Base-by-base conservation (phyloP, 2,797 vertebrate species). In the Ambastaia sidthimunki region DNA sequence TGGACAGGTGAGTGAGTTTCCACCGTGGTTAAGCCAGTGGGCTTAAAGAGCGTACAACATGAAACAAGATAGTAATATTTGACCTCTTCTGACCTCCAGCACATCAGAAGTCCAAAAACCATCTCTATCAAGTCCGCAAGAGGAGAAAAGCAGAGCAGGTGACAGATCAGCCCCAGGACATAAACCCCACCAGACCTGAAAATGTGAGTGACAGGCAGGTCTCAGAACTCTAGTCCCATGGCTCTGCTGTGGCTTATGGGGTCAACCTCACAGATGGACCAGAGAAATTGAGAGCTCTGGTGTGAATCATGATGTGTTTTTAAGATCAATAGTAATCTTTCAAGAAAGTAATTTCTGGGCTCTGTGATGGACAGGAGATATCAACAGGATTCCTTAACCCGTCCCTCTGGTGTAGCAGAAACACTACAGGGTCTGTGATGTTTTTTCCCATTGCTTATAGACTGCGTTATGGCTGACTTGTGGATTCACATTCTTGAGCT, bases 31-130 rank as follows among this genome's bases (percentile, higher is more conserved):
- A 54, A 59, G 9, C 31, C n/a, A 25, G 21, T 57, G 16, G 7
- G 7, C 5, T 9, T 50, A 74, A 28, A 66, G 37, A 65, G 25
- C 1, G 2, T 31, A 9, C 18, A 76, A 25, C 9, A 52, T 77
- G 28, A 7, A 9, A 6, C 48, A 41, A 25, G 10, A 23, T 11
- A 12, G 10, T 68, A 44, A 82, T 12, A 52, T 18, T 78, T 78
- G 76, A 83, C 85, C 52, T 52, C 47, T 88, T 74, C 41, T 91
- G 15, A 82, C 2, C 84, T 78, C 68, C 83, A 99, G 98, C 96
- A 86, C 98, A 99, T 89, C 90, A 93, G 4, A 95, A 94, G 52
- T 99, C 98, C 82, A 98, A 96, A 88, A 95, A 94, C 83, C 97
- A 99, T 88, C 90, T 93, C 87, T 86, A 93, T 86, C 95, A 95